Base-by-base conservation (phyloP, 2,797 vertebrate genomes). In the Astyanax mexicanus region DNA sequence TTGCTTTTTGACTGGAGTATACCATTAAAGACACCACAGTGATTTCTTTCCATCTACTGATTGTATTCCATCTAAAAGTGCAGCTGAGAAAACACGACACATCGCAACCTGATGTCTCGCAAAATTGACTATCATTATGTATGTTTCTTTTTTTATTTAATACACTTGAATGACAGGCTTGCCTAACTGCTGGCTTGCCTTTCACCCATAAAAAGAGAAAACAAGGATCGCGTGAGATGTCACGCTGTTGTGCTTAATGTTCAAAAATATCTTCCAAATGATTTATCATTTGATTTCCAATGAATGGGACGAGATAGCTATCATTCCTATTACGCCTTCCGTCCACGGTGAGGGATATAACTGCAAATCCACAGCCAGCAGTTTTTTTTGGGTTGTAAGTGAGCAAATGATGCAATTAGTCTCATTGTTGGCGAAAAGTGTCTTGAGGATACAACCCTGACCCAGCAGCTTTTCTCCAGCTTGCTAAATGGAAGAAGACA, bases 371-470 rank as follows among this genome's bases (percentile, higher is more conserved):
- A n/a, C 38, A 44, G 87, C 86, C 87, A 86, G 84, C 86, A 89
- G 87, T 94, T 95, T 96, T 95, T 93, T 96, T 95, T 93, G 93
- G 96, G 94, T 93, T 89, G 85, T 91, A 90, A 90, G 15, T 95
- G 95, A 96, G 95, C 94, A 95, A 96, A 95, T 94, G 94, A 95
- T 94, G 94, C 95, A 96, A 96, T 96, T 96, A 96, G 94, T 94
- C 93, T 95, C 89, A 67, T 93, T 94, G 92, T 69, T 52, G 12
- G 38, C 47, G 45, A 71, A 95, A 95, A 95, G 95, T 94, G 95
- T 96, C 97, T 95, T 94, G 95, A 96, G 95, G 95, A 94, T 94
- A 93, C 95, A 94, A 93, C 93, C 82, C 77, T 74, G 74, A 73
- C 64, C 71, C 84, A 85, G 82, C 66, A 72, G 94, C 93, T 96